These are phyloP conservation scores for Scaptomyza montana DNA, from an alignment of 1,140 invertebrate genomes.

Conservation along the genomic window DNA sequence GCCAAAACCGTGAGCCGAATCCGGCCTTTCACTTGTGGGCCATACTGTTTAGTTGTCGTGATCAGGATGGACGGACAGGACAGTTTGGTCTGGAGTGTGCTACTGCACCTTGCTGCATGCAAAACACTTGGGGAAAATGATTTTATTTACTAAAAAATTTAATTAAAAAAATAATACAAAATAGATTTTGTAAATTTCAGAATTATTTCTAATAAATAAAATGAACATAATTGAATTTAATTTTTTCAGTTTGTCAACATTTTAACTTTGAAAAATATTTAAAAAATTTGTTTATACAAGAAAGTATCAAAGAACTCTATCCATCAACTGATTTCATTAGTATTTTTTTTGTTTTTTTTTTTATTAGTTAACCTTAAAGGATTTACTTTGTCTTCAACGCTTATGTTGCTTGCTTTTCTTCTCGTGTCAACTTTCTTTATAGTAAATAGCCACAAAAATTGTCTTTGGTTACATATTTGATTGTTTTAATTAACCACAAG, in stretches of 20 bases:
- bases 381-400: constrained; percentile 8
- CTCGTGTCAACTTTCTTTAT: constrained; percentile 51
- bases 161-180: no score
- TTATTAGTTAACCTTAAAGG: constrained; percentile 16
- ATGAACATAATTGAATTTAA: no score
- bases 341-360: constrained; percentile 6
- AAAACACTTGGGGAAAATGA: constrained; percentile 1
- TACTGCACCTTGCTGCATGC: constrained; percentile 65
- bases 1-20: constrained; percentile 69
- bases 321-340: no score
- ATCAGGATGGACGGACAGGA: neutral
- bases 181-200: no score
- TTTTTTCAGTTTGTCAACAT: no score
- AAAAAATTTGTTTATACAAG: no score
- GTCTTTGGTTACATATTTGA: constrained; percentile 46
- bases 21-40: constrained; percentile 64
- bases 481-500: constrained; percentile 64
- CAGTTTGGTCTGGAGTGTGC: neutral
- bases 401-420: neutral
- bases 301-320: no score
- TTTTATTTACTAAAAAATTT: no score
- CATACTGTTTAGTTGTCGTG: constrained; percentile 24
- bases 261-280: no score
- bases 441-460: constrained; percentile 30
- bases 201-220: no score